phyloP scores from a whole-genome alignment of 2,888 invertebrate genomes.

The Schrankia costaestrigalis region DNA sequence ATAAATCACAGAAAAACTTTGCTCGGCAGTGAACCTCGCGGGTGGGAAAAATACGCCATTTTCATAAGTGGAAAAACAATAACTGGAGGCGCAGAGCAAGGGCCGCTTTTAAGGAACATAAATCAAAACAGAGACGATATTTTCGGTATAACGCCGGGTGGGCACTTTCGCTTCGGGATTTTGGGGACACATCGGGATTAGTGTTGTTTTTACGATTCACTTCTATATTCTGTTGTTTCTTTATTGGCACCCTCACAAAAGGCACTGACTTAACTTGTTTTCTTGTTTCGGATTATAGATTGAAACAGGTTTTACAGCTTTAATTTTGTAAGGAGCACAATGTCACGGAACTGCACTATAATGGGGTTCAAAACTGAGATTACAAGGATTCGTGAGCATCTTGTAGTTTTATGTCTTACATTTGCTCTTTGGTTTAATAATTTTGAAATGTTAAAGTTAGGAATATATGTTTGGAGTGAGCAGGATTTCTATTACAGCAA shows the following conservation, averaged over 20 bases:
- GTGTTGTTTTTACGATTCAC: slow-evolving; percentile 73
- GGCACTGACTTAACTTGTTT: slow-evolving; percentile 38
- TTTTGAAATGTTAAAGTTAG: no score
- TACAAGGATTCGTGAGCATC: no score
- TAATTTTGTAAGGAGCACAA: no score
- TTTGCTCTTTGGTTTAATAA: no score
- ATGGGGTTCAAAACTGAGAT: no score
- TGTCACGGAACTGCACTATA: no score
- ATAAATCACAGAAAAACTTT: slow-evolving; percentile 60
- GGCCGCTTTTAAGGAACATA: slow-evolving; percentile 75
- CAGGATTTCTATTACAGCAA: no score
- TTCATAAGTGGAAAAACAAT: slow-evolving; percentile 77
- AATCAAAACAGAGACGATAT: slow-evolving; percentile 75
- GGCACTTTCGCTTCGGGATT: slow-evolving; percentile 61
- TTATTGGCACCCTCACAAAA: slow-evolving; percentile 56
- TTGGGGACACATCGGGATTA: slow-evolving; percentile 68
- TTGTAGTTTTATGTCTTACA: no score
- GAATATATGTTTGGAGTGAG: no score
- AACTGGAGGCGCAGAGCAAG: slow-evolving; percentile 66
- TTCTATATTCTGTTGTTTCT: slow-evolving; percentile 61
- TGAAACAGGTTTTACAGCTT: no score
- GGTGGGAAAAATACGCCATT: slow-evolving; percentile 64
- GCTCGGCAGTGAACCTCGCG: slow-evolving; percentile 53
- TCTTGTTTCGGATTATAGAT: slow-evolving; percentile 29
- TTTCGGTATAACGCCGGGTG: slow-evolving; percentile 60